Evolutionary conservation across 2,113 vertebrate species (phyloP).

Genomic region (Polyodon spathula): DNA sequence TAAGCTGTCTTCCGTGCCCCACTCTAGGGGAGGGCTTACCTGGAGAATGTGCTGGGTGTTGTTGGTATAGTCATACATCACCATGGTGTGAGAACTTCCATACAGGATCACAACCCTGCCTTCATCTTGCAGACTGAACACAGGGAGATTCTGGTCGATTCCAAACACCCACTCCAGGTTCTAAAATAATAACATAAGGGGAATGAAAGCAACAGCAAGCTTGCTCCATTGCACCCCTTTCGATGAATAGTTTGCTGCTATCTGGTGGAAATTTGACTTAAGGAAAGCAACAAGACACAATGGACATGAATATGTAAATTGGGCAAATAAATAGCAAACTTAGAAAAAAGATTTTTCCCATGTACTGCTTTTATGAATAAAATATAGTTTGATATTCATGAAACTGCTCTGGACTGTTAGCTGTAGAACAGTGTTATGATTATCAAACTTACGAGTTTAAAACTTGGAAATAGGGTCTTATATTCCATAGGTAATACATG

Average conservation of each 20-base stretch:
- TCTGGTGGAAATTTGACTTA: no score
- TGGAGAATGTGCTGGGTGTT: slow-evolving; percentile 68
- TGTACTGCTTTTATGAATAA: no score
- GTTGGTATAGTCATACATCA: slow-evolving; percentile 61
- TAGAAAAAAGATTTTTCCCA: no score
- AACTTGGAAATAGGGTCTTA: slow-evolving; percentile 15
- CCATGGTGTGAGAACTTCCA: slow-evolving; percentile 47
- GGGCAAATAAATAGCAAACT: no score
- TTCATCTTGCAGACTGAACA: slow-evolving; percentile 65
- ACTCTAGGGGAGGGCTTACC: slow-evolving; percentile 61
- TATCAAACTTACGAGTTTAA: no score
- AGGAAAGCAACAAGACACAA: no score
- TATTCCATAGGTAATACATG: neutral
- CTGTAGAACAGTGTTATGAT: slow-evolving; percentile 11
- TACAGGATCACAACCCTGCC: slow-evolving; percentile 65
- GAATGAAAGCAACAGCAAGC: neutral
- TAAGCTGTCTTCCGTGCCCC: no score
- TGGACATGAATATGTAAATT: no score
- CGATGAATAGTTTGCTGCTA: neutral
- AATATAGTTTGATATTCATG: no score
- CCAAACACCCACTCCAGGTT: slow-evolving; percentile 71
- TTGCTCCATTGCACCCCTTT: neutral
- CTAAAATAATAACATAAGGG: slow-evolving; percentile 39
- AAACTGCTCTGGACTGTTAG: no score
- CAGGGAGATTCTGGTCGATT: slow-evolving; percentile 64